These are phyloP conservation scores for Melinaea marsaeus DNA, from an alignment of 2,888 invertebrate genomes.

Conservation along the genomic window DNA sequence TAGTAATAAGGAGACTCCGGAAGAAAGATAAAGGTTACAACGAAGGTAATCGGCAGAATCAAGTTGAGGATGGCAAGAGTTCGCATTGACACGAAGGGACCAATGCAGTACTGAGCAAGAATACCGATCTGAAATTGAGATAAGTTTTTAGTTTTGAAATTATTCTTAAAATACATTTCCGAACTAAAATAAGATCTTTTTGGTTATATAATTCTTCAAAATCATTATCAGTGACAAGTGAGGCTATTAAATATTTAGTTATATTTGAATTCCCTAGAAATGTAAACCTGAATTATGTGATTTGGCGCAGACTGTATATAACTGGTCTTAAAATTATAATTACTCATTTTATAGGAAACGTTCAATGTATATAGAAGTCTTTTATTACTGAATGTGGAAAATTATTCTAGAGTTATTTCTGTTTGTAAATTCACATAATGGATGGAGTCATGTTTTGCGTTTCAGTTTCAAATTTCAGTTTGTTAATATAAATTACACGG, in stretches of 20 bases:
- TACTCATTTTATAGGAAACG: not conserved
- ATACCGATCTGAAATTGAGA: constrained; percentile 74
- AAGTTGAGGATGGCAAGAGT: constrained; percentile 76
- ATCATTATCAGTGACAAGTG: too few relatives aligned
- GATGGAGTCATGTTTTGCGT: not conserved
- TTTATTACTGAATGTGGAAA: not conserved
- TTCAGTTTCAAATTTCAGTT: not conserved
- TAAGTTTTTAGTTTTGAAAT: constrained; percentile 8
- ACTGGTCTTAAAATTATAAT: not conserved
- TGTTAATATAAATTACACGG: not conserved
- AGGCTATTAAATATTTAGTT: too few relatives aligned
- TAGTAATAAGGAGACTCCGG: constrained; percentile 84
- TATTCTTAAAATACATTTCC: too few relatives aligned
- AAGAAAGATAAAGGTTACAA: constrained; percentile 77
- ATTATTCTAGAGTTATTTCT: not conserved
- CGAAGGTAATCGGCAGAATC: constrained; percentile 75
- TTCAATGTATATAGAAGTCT: not conserved
- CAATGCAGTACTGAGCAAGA: constrained; percentile 79
- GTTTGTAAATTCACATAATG: not conserved
- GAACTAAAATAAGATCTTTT: too few relatives aligned
- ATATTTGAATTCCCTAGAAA: too few relatives aligned
- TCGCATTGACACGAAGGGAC: constrained; percentile 76
- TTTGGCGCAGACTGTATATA: too few relatives aligned
- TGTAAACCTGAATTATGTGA: too few relatives aligned
- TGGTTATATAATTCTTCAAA: too few relatives aligned